Conservation (phyloP, 2,113 vertebrate genomes). For the Machaerirhynchus nigripectus region DNA sequence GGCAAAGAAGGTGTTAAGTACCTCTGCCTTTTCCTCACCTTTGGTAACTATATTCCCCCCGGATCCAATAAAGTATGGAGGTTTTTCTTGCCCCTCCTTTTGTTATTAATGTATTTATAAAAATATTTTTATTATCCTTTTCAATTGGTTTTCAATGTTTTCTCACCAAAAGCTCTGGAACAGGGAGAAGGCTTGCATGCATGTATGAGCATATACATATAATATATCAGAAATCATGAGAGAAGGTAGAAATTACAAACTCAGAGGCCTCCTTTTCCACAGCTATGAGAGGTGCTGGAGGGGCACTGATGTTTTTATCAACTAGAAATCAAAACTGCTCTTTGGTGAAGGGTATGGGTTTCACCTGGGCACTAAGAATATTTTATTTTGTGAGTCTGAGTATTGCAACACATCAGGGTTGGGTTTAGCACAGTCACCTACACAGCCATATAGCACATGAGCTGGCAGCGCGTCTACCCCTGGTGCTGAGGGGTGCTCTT, state of each 20-base stretch:
- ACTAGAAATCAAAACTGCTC: not conserved
- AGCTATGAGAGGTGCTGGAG: not conserved
- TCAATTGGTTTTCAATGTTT: not conserved
- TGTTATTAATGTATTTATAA: not conserved
- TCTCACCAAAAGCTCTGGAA: not conserved
- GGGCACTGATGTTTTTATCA: not conserved
- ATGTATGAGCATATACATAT: no score
- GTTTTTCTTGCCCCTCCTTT: not conserved
- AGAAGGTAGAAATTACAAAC: not conserved
- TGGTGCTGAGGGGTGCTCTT: not conserved
- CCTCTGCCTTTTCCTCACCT: not conserved
- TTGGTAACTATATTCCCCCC: not conserved
- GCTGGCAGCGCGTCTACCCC: not conserved
- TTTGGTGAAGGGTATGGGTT: not conserved
- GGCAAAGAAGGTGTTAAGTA: not conserved
- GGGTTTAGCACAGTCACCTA: no score
- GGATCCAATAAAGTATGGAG: not conserved
- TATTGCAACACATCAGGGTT: not conserved
- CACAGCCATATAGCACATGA: fast-evolving
- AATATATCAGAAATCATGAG: not conserved
- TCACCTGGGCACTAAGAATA: not conserved
- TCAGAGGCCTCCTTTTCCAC: fast-evolving
- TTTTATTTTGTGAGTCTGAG: not conserved
- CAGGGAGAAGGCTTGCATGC: not conserved
- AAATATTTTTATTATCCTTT: not conserved